Conservation (phyloP, 2,113 vertebrate genomes). For the Bungarus multicinctus region DNA sequence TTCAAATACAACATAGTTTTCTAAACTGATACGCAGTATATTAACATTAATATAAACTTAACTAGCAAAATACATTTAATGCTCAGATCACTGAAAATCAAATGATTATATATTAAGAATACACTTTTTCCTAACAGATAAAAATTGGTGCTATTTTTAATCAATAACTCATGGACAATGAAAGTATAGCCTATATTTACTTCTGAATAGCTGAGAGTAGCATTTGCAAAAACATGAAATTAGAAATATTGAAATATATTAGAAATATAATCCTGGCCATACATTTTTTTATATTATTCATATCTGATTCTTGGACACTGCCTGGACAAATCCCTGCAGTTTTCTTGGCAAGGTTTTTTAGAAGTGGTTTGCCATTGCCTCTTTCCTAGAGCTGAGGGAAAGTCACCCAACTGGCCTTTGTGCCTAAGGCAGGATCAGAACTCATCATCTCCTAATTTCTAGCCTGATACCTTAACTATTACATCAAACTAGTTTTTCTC, state of each 20-base stretch:
- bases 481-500: neutral
- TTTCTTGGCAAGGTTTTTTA: neutral
- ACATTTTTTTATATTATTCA: neutral
- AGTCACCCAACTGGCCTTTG: neutral
- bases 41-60: neutral
- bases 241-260: neutral
- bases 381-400: neutral
- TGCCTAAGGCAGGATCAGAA: neutral
- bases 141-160: neutral
- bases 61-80: neutral
- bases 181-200: neutral
- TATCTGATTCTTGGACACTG: neutral
- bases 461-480: neutral
- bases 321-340: neutral
- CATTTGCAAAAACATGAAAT: neutral
- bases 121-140: neutral
- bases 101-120: neutral
- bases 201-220: slow-evolving; percentile 12
- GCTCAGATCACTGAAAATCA: neutral
- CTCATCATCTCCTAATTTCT: neutral
- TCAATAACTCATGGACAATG: neutral
- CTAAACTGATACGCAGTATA: neutral
- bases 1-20: neutral
- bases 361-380: neutral
- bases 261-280: neutral